Conservation (phyloP, 35 echinoderm and acorn worm genomes). For the Strongylocentrotus purpuratus region DNA sequence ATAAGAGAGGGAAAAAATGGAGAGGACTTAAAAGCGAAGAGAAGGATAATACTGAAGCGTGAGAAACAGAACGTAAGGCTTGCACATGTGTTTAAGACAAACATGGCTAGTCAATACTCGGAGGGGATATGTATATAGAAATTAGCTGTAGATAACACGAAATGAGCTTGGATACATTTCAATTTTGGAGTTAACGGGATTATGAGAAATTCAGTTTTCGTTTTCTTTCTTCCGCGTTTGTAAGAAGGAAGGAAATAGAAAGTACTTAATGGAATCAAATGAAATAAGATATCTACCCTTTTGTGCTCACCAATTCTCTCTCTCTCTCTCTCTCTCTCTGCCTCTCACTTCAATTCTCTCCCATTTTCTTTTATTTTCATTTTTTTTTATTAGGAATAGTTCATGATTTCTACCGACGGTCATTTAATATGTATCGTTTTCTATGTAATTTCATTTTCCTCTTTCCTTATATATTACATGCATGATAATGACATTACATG, state of each 20-base stretch:
- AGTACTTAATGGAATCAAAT: not conserved
- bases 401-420: too few species aligned
- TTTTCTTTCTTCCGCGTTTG: not conserved
- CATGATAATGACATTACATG: too few species aligned
- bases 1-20: not conserved
- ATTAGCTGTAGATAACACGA: not conserved
- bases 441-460: too few species aligned
- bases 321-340: not conserved
- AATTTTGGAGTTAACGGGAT: not conserved
- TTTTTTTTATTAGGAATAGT: too few species aligned
- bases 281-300: not conserved
- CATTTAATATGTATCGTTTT: too few species aligned
- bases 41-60: not conserved
- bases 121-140: not conserved
- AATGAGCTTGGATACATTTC: conserved; percentile 4
- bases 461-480: too few species aligned
- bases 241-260: not conserved
- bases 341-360: not conserved
- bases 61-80: not conserved
- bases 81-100: conserved; percentile 8
- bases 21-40: not conserved
- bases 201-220: not conserved
- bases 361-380: too few species aligned
- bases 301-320: not conserved
- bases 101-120: not conserved